Evolutionary conservation across 64 coral and sea anemone genomes (phyloP), one percentile per base, ranked within the genome.

Genomic region (Exaiptasia diaphana): DNA sequence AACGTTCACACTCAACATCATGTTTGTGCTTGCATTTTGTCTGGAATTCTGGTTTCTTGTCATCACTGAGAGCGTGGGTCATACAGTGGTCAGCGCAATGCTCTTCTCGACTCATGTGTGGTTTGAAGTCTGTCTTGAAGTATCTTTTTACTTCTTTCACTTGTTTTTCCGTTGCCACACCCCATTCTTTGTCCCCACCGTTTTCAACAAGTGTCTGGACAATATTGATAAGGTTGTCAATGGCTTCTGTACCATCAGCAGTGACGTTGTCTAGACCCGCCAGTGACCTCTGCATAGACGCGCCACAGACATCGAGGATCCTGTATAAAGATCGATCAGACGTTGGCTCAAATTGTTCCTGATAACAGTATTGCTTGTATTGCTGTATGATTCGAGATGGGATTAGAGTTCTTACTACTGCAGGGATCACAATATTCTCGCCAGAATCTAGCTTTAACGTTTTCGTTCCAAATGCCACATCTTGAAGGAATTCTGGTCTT

Each of bases 381-480:
- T 76, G 74, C 54, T 78, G 6, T 7, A 92, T 71, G 13, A 92
- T 70, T 61, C 82, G 67, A 10, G 82, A 74, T 10, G 82, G 28
- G 38, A 68, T 80, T 18, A 85, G 74, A 18, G 90, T 91, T 4
- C 74, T 40, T 9, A 91, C 44, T 0, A 91, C 89, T 28, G 64
- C 42, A 10, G 89, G 89, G 23, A 92, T 92, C 24, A 78, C 41
- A 36, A 92, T 22, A 55, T 29, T 50, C 38, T 58, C 25, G 0
- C 75, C 75, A 81, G 34, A 58, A 27, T 71, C 69, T 24, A 91
- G 63, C 29, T 81, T 83, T 11, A 90, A 29, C 14, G 33, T 40
- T 65, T 68, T 90, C 17, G 88, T 90, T 9, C 59, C 79, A 41
- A 43, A 90, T 49, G 88, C 88, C 33, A 90, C 88, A 76, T 90